Percentiles rank a stretch among this genome's conserved stretches.
Evolutionary conservation across 92 coral and sea anemone genomes (phyloP).

Genomic region (Porites lobata): DNA sequence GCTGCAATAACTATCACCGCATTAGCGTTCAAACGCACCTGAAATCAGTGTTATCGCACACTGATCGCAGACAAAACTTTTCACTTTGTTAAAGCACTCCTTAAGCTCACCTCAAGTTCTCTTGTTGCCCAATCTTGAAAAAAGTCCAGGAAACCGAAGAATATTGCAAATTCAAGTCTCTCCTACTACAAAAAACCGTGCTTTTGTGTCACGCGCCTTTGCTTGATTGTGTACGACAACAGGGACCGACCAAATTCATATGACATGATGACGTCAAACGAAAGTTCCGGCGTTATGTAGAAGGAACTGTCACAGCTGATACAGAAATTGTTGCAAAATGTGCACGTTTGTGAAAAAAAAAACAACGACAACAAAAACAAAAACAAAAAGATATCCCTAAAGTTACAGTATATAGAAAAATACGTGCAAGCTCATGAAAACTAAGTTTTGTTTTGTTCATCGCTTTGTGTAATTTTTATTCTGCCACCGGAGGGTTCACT

Average conservation of each 20-base stretch:
- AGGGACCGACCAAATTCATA: background rate
- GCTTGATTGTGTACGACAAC: background rate
- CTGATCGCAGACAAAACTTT: background rate
- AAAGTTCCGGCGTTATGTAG: slow-evolving; percentile 40
- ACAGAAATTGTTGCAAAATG: background rate
- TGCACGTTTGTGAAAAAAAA: background rate
- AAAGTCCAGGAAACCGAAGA: background rate
- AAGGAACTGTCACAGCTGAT: background rate
- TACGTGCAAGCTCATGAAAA: too few species aligned
- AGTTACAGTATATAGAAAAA: too few species aligned
- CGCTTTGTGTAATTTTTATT: background rate
- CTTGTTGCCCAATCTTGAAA: slow-evolving; percentile 36
- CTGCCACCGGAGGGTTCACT: too few species aligned
- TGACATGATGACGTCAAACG: slow-evolving; percentile 36
- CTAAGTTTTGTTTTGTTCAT: background rate
- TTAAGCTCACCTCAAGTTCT: slow-evolving; percentile 14
- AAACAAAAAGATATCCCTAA: background rate
- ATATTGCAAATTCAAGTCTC: background rate
- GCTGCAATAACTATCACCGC: background rate
- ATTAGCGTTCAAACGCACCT: background rate
- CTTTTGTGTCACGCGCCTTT: background rate
- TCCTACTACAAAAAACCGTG: background rate
- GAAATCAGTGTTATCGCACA: background rate
- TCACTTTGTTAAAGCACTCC: background rate
- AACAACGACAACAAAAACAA: too few species aligned